Percentiles rank a stretch among this genome's conserved stretches.
Conservation (phyloP, 2,888 invertebrate genomes). For the Eubasilissa splendida region DNA sequence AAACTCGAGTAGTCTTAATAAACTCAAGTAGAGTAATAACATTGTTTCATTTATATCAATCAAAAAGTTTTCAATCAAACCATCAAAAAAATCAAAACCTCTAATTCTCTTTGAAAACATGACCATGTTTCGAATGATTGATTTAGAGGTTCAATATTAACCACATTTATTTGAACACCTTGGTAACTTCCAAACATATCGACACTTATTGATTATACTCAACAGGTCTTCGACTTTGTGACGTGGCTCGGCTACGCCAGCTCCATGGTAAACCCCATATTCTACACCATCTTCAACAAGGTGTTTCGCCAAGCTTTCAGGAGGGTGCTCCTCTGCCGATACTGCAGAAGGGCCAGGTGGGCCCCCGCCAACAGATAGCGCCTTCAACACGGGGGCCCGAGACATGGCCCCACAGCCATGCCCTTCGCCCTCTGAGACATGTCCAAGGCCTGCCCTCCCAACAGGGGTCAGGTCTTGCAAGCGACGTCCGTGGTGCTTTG, state of each 20-base stretch:
- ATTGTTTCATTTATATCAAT: too few species aligned
- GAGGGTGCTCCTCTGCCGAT: conserved; percentile 86
- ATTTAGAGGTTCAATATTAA: too few species aligned
- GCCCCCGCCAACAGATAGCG: conserved; percentile 65
- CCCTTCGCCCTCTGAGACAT: conserved; percentile 53
- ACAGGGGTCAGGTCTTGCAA: conserved; percentile 28
- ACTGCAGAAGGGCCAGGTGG: conserved; percentile 72
- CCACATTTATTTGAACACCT: too few species aligned
- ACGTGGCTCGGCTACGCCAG: conserved; percentile 96
- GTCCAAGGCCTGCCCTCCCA: conserved; percentile 29
- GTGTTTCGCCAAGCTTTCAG: conserved; percentile 93
- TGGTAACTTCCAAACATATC: too few species aligned
- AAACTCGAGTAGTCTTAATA: too few species aligned
- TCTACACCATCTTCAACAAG: conserved; percentile 96
- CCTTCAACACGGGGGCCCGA: conserved; percentile 71
- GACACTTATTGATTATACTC: not conserved
- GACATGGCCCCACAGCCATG: conserved; percentile 64
- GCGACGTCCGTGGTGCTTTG: conserved; percentile 34
- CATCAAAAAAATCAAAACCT: too few species aligned
- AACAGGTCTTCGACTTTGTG: conserved; percentile 82
- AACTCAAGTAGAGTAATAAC: too few species aligned
- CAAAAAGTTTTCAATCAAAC: too few species aligned
- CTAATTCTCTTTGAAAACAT: too few species aligned
- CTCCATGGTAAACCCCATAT: conserved; percentile 95
- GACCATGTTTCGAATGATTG: too few species aligned